Base-by-base conservation (phyloP, 2,113 vertebrate genomes). In the Nerophis lumbriciformis region DNA sequence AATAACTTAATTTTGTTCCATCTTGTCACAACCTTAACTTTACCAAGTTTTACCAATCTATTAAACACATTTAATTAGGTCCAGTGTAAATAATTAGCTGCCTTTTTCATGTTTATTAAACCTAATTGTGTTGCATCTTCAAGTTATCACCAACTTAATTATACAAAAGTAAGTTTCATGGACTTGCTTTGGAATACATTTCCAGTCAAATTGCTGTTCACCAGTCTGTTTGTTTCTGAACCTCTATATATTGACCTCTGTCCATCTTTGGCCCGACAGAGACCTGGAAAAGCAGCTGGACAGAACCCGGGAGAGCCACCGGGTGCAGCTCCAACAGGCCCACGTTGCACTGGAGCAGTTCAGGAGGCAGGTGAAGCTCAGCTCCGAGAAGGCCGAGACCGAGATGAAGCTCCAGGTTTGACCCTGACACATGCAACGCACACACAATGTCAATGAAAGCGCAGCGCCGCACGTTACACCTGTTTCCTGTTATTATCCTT, bases 331-430 rank as follows among this genome's bases (percentile, higher is more conserved):
- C 78, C 94, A 94, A 86, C 92, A 95, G 90, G 93, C 95, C 21
- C 94, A 96, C 60, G 84, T 86, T 57, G 92, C 93, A 21, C 88
- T 97, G 90, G 94, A 96, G 80, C 93, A 94, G 81, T 94, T 98
- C 85, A 96, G 92, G 90, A 94, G 90, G 80, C 94, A 96, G 90
- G 93, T 95, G 87, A 94, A 96, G 88, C 88, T 93, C 84, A 96
- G 93, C 88, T 93, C 94, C 4, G 94, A 95, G 83, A 95, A 95
- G 87, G 88, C 93, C 79, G 95, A 93, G 3, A 83, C 91, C 5
- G 93, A 97, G 78, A 95, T 97, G 94, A 96, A 94, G 86, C 88
- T 93, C 72, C 94, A 96, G 94, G 96, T 97, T 35, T 59, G 63
- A 53, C 61, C 11, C 44, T 19, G 7, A 6, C 54, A 61, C 49